Evolutionary conservation across 2,888 invertebrate genomes (phyloP).

Genomic region (Uropetala carovei): DNA sequence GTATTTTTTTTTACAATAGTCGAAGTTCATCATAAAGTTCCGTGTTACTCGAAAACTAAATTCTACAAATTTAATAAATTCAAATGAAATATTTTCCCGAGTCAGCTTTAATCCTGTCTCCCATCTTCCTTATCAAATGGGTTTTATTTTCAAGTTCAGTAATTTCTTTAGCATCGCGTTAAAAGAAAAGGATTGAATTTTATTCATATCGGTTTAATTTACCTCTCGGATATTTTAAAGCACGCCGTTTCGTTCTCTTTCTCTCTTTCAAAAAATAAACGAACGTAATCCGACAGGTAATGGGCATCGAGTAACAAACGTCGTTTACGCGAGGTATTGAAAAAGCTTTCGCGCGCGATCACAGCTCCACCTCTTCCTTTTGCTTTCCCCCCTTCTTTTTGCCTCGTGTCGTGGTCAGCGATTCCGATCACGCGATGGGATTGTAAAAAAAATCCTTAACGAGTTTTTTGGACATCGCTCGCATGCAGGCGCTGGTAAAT

Average conservation of each 20-base stretch:
- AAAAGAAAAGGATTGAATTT: no score
- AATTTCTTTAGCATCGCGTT: no score
- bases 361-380: not conserved
- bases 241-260: not conserved
- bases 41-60: no score
- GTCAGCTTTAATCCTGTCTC: no score
- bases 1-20: no score
- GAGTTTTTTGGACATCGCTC: not conserved
- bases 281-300: constrained; percentile 13
- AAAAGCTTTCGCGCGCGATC: not conserved
- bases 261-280: not conserved
- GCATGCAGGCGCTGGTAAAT: not conserved
- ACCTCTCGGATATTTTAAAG: not conserved
- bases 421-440: no score
- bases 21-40: no score
- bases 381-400: not conserved
- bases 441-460: not conserved
- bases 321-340: not conserved
- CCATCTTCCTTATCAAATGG: no score
- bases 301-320: not conserved
- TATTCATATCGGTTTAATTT: no score
- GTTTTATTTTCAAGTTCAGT: no score
- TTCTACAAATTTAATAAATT: no score
- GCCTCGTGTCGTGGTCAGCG: not conserved
- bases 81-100: no score